These are phyloP conservation scores for Glomeris marginata DNA, from an alignment of 2,888 invertebrate genomes.

Conservation along the genomic window DNA sequence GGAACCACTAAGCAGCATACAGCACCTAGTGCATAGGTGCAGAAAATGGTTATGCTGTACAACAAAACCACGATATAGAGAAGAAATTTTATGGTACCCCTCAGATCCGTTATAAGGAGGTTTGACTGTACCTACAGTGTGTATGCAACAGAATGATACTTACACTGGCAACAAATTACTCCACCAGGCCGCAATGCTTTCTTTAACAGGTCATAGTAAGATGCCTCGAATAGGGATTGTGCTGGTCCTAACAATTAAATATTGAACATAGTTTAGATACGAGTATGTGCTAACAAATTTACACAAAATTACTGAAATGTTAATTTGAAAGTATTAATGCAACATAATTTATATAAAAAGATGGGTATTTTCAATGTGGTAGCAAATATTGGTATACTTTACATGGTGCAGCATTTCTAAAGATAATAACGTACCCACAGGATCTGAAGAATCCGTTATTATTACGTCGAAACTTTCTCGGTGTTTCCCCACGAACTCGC, in stretches of 20 bases:
- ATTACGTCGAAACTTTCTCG: constrained; percentile 83
- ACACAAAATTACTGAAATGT: no score
- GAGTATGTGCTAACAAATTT: no score
- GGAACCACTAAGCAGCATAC: no score
- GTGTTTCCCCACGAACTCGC: constrained; percentile 77
- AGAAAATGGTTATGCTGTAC: no score
- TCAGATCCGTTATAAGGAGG: no score
- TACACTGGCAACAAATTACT: constrained; percentile 78
- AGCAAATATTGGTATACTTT: not conserved
- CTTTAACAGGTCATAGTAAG: constrained; percentile 70
- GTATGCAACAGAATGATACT: no score
- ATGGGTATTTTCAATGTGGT: not conserved
- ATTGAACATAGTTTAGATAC: constrained; percentile 5
- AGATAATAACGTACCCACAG: constrained; percentile 48
- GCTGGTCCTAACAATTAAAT: constrained; percentile 42
- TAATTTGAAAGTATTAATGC: not conserved
- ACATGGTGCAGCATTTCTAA: not conserved
- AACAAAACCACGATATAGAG: no score
- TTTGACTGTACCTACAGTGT: no score
- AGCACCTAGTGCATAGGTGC: no score
- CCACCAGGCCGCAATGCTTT: constrained; percentile 69
- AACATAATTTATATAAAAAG: constrained; percentile 4
- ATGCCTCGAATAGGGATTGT: constrained; percentile 53
- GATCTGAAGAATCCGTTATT: constrained; percentile 97
- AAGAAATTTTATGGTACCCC: no score